These are phyloP conservation scores for Eubasilissa splendida DNA, from an alignment of 2,888 invertebrate species.

Conservation along the genomic window DNA sequence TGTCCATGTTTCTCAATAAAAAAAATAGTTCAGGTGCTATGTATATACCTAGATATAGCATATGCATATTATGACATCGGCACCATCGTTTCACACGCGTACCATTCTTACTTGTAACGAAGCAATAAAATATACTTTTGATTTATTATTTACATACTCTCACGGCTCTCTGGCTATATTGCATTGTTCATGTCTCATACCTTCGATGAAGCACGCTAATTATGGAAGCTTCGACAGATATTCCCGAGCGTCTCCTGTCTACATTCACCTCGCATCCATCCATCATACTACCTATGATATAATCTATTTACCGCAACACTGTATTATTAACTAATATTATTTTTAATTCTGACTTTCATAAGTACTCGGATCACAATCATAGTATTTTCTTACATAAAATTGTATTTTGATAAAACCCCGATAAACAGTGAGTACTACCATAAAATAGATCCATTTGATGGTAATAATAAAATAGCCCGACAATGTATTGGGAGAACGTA, in stretches of 20 bases:
- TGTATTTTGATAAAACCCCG: no score
- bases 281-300: not conserved
- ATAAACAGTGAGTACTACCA: no score
- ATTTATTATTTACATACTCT: slow-evolving; percentile 43
- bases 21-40: not conserved
- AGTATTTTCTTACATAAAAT: no score
- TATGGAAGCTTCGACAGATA: slow-evolving; percentile 10
- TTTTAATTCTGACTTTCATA: no score
- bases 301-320: no score
- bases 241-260: not conserved
- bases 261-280: not conserved
- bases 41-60: no score
- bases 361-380: no score
- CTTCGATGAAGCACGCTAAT: slow-evolving; percentile 7
- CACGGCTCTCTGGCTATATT: slow-evolving; percentile 34
- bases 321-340: no score
- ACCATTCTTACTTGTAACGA: slow-evolving; percentile 18
- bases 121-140: slow-evolving; percentile 16
- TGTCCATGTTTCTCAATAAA: not conserved
- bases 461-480: no score
- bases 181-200: slow-evolving; percentile 35
- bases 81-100: slow-evolving; percentile 38
- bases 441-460: no score
- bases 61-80: slow-evolving; percentile 30
- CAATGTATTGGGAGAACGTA: no score